Evolutionary conservation across 2,888 invertebrate genomes (phyloP), one percentile per base, ranked within the genome.

Genomic region (Luperina nickerlii): DNA sequence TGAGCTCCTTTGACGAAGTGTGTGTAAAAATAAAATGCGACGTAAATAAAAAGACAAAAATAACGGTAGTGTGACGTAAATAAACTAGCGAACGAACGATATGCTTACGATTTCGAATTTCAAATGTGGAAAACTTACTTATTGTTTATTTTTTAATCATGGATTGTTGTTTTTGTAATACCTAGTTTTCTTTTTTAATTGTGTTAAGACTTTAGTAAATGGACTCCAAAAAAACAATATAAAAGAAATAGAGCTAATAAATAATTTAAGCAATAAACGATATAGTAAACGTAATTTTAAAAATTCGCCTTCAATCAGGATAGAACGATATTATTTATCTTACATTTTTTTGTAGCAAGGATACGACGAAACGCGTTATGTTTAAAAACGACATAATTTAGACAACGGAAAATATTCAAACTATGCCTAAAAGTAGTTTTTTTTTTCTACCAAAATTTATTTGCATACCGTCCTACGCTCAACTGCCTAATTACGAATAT

Each of bases 11-110:
- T 74, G 76, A 71, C 84, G 24, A 76, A 74, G 74, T 79, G 60
- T 13, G 62, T 78, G 48, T 81, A 76, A 85, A 85, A 86, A 86
- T 87, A 85, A 75, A 84, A 57, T 74, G 69, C 82, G 71, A 81
- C 86, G 78, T 66, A 86, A 86, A 85, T 81, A 86, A 81, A 82
- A 87, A 77, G 80, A 68, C 68, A 76, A 78, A 87, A 81, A 86
- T 85, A 87, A 71, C 66, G 71, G 20, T 20, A 13, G 42, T 45
- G n/a, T 87, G 87, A 77, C 87, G 81, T 81, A 87, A 81, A 85
- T 74, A 83, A 70, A 80, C 66, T 81, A 76, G 74, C 13, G 51
- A 65, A 68, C 15, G 62, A 62, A 74, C 84, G 32, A 24, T 68
- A 65, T 42, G 80, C 27, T 74, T 65, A 76, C 60, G 45, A 79